phyloP scores from a whole-genome alignment of 2,797 vertebrate species.

The Pseudochaenichthys georgianus region DNA sequence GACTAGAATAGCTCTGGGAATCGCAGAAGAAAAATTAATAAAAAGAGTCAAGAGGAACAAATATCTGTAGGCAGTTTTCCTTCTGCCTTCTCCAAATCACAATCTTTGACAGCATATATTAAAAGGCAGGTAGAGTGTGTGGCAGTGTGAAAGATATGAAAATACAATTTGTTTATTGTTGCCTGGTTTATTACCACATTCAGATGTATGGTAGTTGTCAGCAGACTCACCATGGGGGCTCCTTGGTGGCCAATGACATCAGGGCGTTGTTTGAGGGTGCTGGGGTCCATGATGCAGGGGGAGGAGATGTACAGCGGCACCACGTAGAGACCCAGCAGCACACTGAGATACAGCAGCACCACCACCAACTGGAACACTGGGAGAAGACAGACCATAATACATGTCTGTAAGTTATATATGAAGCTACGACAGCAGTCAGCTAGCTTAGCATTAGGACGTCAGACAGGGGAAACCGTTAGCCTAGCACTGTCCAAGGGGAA shows the following conservation, averaged over 20 bases:
- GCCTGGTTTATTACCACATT: conserved; percentile 1
- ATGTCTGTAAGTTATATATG: background rate
- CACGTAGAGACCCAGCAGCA: conserved; percentile 91
- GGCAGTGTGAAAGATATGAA: background rate
- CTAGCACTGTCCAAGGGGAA: too few species aligned
- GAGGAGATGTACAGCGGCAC: conserved; percentile 92
- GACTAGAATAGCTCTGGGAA: conserved; percentile 42
- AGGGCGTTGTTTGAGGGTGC: conserved; percentile 88
- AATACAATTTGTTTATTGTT: background rate
- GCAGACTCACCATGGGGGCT: conserved; percentile 92
- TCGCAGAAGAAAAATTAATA: conserved; percentile 20
- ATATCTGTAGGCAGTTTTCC: background rate
- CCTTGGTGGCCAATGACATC: conserved; percentile 92
- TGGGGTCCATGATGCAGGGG: conserved; percentile 95
- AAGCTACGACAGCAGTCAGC: background rate
- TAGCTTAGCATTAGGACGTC: background rate
- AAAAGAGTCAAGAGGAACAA: background rate
- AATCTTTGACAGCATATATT: background rate
- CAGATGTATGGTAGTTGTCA: conserved; percentile 1
- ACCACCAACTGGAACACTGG: conserved; percentile 92
- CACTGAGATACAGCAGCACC: conserved; percentile 88
- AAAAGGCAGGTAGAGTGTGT: background rate
- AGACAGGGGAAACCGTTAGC: background rate
- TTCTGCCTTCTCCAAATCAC: background rate
- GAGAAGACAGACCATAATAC: background rate